Evolutionary conservation across 2,113 vertebrate species (phyloP).

Genomic region (Eudyptes chrysolophus): DNA sequence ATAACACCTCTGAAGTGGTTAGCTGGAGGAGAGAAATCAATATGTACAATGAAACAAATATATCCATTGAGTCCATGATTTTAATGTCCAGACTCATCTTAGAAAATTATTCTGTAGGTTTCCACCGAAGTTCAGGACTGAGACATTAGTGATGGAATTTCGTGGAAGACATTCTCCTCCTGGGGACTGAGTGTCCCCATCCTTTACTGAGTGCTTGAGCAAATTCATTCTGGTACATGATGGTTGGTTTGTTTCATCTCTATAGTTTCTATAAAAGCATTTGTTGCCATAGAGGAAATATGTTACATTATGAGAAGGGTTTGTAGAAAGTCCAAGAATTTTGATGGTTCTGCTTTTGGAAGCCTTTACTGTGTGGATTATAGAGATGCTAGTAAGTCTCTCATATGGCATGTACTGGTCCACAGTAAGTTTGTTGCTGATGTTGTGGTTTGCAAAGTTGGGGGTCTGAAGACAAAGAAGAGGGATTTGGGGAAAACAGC

Average conservation of each 20-base stretch:
- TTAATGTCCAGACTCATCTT: neutral
- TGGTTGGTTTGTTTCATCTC: neutral
- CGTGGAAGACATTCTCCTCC: neutral
- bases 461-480: neutral
- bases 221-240: neutral
- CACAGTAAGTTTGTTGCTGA: neutral
- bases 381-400: neutral
- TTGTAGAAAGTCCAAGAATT: neutral
- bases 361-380: neutral
- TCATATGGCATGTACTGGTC: neutral
- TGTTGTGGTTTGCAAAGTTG: neutral
- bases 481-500: neutral
- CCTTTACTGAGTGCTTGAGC: neutral
- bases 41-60: neutral
- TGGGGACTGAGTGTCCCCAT: neutral
- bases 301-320: neutral
- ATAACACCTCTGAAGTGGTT: neutral
- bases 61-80: neutral
- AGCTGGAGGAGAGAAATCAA: neutral
- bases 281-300: neutral
- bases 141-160: neutral
- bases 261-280: neutral
- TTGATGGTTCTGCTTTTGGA: neutral
- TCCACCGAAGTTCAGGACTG: neutral
- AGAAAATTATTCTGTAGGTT: neutral